phyloP scores from a whole-genome alignment of 2,888 invertebrate species.

The Cantharis rufa region DNA sequence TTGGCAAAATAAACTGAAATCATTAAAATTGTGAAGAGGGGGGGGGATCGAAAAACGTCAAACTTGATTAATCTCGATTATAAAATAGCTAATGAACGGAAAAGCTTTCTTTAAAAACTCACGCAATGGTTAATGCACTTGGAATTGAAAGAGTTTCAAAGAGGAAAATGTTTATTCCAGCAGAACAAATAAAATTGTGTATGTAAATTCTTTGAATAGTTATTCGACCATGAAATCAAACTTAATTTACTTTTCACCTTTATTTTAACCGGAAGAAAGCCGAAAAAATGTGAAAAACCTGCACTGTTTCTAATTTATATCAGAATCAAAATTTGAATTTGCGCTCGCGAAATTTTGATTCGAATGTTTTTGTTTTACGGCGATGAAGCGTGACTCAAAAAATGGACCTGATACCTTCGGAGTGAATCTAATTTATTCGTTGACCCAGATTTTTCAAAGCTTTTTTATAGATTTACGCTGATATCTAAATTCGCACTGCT shows the following conservation, averaged over 20 bases:
- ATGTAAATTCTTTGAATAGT: neutral
- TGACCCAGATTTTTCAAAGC: neutral
- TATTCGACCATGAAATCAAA: neutral
- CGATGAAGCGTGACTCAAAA: neutral
- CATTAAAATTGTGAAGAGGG: too few species aligned
- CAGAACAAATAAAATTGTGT: neutral
- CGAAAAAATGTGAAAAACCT: neutral
- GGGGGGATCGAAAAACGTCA: too few species aligned
- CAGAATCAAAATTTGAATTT: neutral
- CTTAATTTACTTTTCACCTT: neutral
- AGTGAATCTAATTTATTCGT: neutral
- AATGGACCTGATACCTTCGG: neutral
- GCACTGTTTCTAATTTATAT: too few species aligned
- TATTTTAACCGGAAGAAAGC: neutral
- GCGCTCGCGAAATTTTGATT: neutral
- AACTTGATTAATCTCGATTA: too few species aligned
- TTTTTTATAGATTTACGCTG: neutral
- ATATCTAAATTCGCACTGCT: neutral
- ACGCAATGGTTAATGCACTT: neutral
- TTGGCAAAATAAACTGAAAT: too few species aligned
- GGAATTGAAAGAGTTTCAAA: neutral
- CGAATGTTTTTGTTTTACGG: neutral
- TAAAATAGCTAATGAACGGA: neutral
- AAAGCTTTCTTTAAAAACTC: neutral
- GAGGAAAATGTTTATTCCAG: neutral